Conservation (phyloP, 1,140 invertebrate species). For the Formica selysi region DNA sequence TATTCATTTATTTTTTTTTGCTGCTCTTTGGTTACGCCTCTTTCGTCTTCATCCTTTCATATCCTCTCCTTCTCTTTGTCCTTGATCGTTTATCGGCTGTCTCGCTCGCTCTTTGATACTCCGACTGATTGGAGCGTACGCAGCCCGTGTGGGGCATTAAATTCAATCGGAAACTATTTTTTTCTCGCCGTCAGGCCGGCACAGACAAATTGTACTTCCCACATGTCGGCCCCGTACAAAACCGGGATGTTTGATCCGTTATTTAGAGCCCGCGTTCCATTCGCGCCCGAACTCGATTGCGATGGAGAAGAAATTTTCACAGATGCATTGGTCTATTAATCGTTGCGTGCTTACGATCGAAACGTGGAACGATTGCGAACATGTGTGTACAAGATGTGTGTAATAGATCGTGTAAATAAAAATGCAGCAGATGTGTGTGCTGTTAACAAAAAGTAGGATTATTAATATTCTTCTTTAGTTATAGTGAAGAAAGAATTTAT, state of each 20-base stretch:
- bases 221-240: constrained; percentile 38
- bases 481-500: not conserved
- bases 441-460: not conserved
- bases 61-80: not conserved
- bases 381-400: not conserved
- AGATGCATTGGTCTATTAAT: not conserved
- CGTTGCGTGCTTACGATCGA: not conserved
- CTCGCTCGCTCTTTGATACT: constrained; percentile 51
- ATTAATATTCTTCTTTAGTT: not conserved
- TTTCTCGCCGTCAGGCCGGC: constrained; percentile 14
- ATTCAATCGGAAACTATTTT: constrained; percentile 60
- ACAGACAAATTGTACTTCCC: constrained; percentile 53
- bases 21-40: not conserved
- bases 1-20: not conserved
- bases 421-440: not conserved
- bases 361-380: constrained; percentile 7
- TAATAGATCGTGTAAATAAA: not conserved
- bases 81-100: constrained; percentile 42
- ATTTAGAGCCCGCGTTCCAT: constrained; percentile 37
- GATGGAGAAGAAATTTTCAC: constrained; percentile 16
- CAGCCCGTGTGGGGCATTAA: constrained; percentile 49
- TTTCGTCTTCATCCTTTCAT: constrained; percentile 7
- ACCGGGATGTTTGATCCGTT: constrained; percentile 44
- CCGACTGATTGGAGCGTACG: constrained; percentile 38
- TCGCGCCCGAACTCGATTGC: not conserved